A percentile compares a stretch with the other conserved stretches of the same genome.
These are phyloP conservation scores for Torymus texanus DNA, from an alignment of 2,888 invertebrate species.

Conservation along the genomic window DNA sequence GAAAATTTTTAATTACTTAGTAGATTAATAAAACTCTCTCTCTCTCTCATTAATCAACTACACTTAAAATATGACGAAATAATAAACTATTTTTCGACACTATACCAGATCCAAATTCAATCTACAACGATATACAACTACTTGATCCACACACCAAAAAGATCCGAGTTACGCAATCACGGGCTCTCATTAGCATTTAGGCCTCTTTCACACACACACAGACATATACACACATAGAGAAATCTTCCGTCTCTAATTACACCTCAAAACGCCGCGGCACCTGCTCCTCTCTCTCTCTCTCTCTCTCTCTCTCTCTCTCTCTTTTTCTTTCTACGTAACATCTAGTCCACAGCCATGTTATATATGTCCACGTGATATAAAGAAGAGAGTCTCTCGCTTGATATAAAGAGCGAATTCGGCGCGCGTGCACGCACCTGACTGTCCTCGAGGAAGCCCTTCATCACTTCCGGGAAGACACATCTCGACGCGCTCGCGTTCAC, in stretches of 20 bases:
- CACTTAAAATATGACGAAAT: too few relatives aligned
- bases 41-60: too few relatives aligned
- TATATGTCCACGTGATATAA: neutral
- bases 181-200: slow-evolving; percentile 14
- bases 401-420: neutral
- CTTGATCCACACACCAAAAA: neutral
- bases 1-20: too few relatives aligned
- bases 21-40: too few relatives aligned
- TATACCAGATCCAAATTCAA: neutral
- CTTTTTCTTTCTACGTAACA: slow-evolving; percentile 13
- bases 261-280: neutral
- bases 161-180: slow-evolving; percentile 10
- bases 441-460: slow-evolving; percentile 62
- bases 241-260: slow-evolving; percentile 40
- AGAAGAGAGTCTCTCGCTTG: neutral
- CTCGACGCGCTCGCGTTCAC: slow-evolving; percentile 39
- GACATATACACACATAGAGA: neutral
- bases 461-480: slow-evolving; percentile 68
- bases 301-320: too few relatives aligned
- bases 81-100: too few relatives aligned
- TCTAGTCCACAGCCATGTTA: neutral
- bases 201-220: neutral
- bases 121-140: neutral
- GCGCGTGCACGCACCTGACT: slow-evolving; percentile 46
- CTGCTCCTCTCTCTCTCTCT: too few relatives aligned